Evolutionary conservation across 2,113 vertebrate genomes (phyloP).

Genomic region (Strix uralensis): DNA sequence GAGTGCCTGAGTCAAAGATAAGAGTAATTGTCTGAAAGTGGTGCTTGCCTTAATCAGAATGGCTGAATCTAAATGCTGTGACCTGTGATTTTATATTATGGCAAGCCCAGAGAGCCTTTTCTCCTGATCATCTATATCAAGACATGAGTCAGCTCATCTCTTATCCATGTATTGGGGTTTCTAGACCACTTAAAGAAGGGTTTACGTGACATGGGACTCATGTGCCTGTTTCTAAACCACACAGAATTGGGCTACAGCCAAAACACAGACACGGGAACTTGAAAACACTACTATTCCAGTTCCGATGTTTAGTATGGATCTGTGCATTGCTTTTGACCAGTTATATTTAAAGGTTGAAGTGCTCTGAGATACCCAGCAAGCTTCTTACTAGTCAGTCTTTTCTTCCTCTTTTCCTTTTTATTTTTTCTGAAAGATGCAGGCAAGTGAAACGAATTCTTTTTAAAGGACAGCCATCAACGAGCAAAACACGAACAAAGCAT

Average conservation of each 20-base stretch:
- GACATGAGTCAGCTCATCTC: not conserved
- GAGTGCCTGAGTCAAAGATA: not conserved
- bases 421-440: not conserved
- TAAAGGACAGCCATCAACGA: not conserved
- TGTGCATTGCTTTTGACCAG: not conserved
- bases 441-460: not conserved
- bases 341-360: not conserved
- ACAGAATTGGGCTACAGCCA: not conserved
- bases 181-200: not conserved
- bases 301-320: not conserved
- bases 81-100: not conserved
- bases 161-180: accelerated
- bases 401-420: not conserved
- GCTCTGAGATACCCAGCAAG: not conserved
- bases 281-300: not conserved
- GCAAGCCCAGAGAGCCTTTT: not conserved
- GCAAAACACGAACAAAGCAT: not conserved
- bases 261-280: not conserved
- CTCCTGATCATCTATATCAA: not conserved
- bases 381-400: not conserved
- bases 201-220: not conserved
- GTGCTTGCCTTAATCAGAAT: not conserved
- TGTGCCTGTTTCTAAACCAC: not conserved
- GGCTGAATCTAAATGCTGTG: not conserved
- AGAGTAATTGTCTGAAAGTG: not conserved